A percentile compares a stretch with the other conserved stretches of the same genome.
phyloP scores from a whole-genome alignment of 2,113 vertebrate genomes.

The Pygoscelis antarcticus region DNA sequence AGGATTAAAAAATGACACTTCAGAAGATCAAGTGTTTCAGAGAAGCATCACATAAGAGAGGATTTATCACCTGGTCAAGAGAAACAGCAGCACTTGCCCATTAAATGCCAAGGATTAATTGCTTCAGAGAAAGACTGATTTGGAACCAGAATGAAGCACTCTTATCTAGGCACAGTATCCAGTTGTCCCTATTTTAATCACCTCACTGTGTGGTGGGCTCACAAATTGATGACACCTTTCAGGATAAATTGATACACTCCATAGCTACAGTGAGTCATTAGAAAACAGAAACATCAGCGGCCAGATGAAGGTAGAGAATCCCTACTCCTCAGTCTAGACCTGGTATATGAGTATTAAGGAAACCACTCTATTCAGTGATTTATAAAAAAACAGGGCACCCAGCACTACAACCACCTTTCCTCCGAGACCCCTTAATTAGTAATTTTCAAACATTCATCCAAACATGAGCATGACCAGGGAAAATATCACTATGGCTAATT shows the following conservation, averaged over 20 bases:
- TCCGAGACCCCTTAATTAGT: background rate
- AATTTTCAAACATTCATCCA: background rate
- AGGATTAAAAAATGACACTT: constrained; percentile 55
- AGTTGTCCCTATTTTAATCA: constrained; percentile 13
- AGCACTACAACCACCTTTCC: background rate
- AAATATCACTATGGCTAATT: background rate
- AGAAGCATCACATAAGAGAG: constrained; percentile 22
- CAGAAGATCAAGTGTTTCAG: constrained; percentile 61
- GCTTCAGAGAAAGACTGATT: constrained; percentile 44
- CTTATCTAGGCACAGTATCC: background rate
- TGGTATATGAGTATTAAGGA: background rate
- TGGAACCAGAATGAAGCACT: constrained; percentile 27
- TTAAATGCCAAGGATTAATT: constrained; percentile 62
- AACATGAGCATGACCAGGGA: background rate
- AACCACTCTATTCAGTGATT: background rate
- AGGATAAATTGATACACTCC: background rate
- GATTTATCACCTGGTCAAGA: constrained; percentile 39
- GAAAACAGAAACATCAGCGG: background rate
- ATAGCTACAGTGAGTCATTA: background rate
- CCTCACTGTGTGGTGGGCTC: background rate
- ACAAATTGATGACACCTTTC: background rate
- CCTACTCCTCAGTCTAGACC: background rate
- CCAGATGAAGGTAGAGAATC: background rate
- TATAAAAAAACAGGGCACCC: background rate
- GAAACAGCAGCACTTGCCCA: constrained; percentile 14